Evolutionary conservation across 2,888 invertebrate genomes (phyloP).

Genomic region (Chesias legatella): DNA sequence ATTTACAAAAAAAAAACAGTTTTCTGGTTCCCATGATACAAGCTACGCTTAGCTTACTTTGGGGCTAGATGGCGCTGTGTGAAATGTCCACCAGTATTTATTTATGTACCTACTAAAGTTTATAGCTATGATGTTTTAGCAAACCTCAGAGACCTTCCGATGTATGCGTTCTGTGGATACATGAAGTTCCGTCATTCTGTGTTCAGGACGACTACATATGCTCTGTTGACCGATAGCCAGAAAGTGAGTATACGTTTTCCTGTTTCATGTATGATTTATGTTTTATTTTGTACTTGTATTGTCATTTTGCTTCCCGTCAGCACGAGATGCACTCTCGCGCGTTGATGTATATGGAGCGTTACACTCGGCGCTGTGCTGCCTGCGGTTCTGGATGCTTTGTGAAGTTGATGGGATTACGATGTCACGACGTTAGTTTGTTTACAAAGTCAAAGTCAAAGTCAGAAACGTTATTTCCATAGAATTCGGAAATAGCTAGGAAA

Average conservation of each 20-base stretch:
- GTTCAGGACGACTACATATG: conserved; percentile 82
- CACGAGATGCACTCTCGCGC: conserved; percentile 81
- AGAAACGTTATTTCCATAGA: too few species aligned
- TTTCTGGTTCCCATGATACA: too few species aligned
- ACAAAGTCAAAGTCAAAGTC: too few species aligned
- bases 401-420: conserved; percentile 57
- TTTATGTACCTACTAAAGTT: too few species aligned
- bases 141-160: conserved; percentile 73
- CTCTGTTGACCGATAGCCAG: conserved; percentile 82
- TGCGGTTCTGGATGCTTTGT: conserved; percentile 81
- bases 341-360: conserved; percentile 78
- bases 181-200: conserved; percentile 79
- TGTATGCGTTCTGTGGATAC: conserved; percentile 82
- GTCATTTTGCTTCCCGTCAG: too few species aligned
- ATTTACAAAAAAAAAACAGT: too few species aligned
- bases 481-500: too few species aligned
- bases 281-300: too few species aligned
- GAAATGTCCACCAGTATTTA: too few species aligned
- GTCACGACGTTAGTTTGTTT: conserved; percentile 45
- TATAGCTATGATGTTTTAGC: conserved; percentile 47
- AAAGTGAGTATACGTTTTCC: conserved; percentile 69
- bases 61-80: too few species aligned
- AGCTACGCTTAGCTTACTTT: too few species aligned
- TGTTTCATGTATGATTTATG: too few species aligned
- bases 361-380: conserved; percentile 76